Base-by-base conservation (phyloP, 1,140 invertebrate species). In the Ylistrum balloti region DNA sequence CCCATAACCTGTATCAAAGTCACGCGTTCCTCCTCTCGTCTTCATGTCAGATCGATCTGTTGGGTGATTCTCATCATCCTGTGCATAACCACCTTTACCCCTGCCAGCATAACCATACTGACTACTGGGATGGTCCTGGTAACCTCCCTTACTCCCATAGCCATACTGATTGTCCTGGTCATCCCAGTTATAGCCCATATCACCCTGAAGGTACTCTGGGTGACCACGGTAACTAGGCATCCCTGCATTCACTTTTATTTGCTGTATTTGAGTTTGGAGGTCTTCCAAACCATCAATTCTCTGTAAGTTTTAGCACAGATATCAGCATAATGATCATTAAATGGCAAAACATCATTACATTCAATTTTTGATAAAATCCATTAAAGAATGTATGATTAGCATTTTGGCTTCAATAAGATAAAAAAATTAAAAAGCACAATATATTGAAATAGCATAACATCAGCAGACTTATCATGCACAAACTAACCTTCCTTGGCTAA, bases 181-280 rank as follows among this genome's bases (percentile, higher is more conserved):
- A 90, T 94, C 94, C 91, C 91, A 92, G 38, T 90, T 91, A 33
- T 89, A 74, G 33, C 92, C 92, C 33, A 88, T 92, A 86, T 93
- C 91, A 92, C 90, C 90, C 85, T 89, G 92, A 74, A 88, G 86
- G 87, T 92, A 86, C 85, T 91, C 90, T 87, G 90, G 56, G 85
- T 87, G 34, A 56, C 88, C 33, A 86, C 33, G 86, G 45, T 85
- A 90, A n/a, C 86, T 85, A 45, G 48, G 88, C 89, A 93, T 91
- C 13, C 92, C 92, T 22, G 87, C 86, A 34, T 89, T 91, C 38
- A 92, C 91, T 85, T 93, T 93, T 32, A 94, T 56, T 38, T 94
- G 92, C 90, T 94, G 93, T 33, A 95, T 89, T 90, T 95, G 94
- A 48, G 91, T 90, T 90, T 95, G 94, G 33, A 95, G 92, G 88